Conservation (phyloP, 2,888 invertebrate species). For the Melinaea marsaeus region DNA sequence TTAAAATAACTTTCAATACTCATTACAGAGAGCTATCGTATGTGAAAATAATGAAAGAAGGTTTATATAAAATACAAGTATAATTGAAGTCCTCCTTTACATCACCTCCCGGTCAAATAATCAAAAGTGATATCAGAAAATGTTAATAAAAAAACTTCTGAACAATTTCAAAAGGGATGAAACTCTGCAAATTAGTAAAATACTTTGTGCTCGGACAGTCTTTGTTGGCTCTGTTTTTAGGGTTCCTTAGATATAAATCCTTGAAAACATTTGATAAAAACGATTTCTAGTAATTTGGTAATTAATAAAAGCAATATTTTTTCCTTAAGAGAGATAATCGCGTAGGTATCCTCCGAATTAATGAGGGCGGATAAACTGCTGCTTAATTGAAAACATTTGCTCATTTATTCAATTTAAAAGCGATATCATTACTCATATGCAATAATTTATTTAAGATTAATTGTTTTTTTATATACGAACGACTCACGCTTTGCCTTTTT, state of each 20-base stretch:
- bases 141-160: conserved; percentile 46
- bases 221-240: conserved; percentile 51
- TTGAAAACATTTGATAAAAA: too few relatives aligned
- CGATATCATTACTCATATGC: background rate
- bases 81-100: conserved; percentile 15
- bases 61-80: background rate
- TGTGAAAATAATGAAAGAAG: background rate
- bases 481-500: conserved; percentile 26
- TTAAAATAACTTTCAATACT: too few relatives aligned
- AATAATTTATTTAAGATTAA: background rate
- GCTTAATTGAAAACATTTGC: too few relatives aligned
- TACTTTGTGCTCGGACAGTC: conserved; percentile 48
- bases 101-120: conserved; percentile 25
- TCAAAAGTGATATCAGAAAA: conserved; percentile 36
- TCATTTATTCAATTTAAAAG: background rate
- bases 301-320: too few relatives aligned
- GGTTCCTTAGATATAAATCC: conserved; percentile 19
- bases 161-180: conserved; percentile 44
- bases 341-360: too few relatives aligned
- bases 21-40: too few relatives aligned
- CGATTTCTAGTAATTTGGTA: too few relatives aligned
- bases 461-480: background rate
- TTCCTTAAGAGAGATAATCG: too few relatives aligned
- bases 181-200: conserved; percentile 55
- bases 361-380: too few relatives aligned